phyloP scores from a whole-genome alignment of 2,797 vertebrate genomes.

The Gouania willdenowi region DNA sequence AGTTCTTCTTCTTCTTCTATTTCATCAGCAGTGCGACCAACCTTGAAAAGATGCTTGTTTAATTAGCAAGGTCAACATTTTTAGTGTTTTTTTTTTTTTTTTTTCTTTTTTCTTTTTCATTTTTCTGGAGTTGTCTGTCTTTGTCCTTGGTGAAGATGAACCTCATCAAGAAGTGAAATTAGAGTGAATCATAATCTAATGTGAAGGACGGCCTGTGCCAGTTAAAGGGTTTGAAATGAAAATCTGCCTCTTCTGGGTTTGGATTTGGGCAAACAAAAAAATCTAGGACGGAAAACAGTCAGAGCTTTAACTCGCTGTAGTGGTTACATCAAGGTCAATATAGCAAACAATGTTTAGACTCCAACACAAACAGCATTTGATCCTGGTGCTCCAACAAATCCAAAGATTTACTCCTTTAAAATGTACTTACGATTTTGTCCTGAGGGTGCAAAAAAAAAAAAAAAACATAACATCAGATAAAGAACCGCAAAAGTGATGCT shows the following conservation, averaged over 20 bases:
- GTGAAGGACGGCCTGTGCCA: constrained; percentile 26
- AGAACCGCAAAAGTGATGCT: constrained; percentile 27
- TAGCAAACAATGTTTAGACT: constrained; percentile 45
- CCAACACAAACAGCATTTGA: constrained; percentile 60
- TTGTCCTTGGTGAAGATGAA: constrained; percentile 52
- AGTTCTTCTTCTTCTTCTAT: constrained; percentile 1
- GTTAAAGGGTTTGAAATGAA: constrained; percentile 37
- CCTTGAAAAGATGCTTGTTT: constrained; percentile 25
- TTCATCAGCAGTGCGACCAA: constrained; percentile 23
- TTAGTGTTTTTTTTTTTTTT: neutral
- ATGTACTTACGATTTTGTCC: constrained; percentile 46
- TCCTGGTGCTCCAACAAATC: constrained; percentile 41
- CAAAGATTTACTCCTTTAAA: constrained; percentile 61
- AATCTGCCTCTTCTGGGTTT: constrained; percentile 13
- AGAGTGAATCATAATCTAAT: constrained; percentile 50
- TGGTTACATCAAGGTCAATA: constrained; percentile 47
- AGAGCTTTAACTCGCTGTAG: constrained; percentile 26
- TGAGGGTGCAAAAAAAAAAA: too few species aligned
- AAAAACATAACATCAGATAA: too few species aligned
- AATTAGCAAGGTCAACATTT: constrained; percentile 34
- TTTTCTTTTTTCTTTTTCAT: neutral
- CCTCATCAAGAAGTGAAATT: constrained; percentile 49
- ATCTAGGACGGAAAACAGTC: constrained; percentile 15
- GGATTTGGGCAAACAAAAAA: constrained; percentile 27
- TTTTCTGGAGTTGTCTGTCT: constrained; percentile 24